These are phyloP conservation scores for Pristionchus exspectatus DNA, from an alignment of 2,888 invertebrate species.

Conservation along the genomic window DNA sequence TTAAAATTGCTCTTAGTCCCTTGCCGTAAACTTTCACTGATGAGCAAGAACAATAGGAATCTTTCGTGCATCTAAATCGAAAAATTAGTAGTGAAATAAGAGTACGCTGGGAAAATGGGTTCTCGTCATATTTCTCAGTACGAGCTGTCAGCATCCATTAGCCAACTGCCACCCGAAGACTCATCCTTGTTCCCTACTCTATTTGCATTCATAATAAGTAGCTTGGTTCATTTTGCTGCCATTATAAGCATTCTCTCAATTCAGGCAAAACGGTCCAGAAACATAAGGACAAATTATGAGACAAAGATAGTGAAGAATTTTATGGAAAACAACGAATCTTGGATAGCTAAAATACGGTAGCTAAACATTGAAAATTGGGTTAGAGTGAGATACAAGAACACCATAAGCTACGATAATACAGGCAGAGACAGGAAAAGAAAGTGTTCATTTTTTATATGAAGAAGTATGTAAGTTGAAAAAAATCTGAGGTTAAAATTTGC, in stretches of 20 bases:
- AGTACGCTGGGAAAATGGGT: constrained; percentile 3
- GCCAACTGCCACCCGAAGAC: constrained; percentile 16
- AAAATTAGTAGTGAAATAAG: constrained; percentile 6
- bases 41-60: neutral
- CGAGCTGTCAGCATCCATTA: constrained; percentile 41
- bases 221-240: neutral
- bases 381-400: neutral
- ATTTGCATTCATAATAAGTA: constrained; percentile 23
- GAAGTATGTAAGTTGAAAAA: too few species aligned
- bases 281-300: too few species aligned
- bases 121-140: neutral
- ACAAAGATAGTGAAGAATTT: too few species aligned
- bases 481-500: neutral
- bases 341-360: too few species aligned
- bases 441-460: neutral
- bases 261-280: neutral
- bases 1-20: neutral
- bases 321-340: too few species aligned
- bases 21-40: neutral
- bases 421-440: neutral
- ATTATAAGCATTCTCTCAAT: neutral
- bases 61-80: constrained; percentile 45
- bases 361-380: too few species aligned
- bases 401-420: neutral
- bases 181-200: constrained; percentile 36